A percentile compares a stretch with the other conserved stretches of the same genome.
phyloP scores from a whole-genome alignment of 2,797 vertebrate genomes.

The Rhabdomys pumilio region DNA sequence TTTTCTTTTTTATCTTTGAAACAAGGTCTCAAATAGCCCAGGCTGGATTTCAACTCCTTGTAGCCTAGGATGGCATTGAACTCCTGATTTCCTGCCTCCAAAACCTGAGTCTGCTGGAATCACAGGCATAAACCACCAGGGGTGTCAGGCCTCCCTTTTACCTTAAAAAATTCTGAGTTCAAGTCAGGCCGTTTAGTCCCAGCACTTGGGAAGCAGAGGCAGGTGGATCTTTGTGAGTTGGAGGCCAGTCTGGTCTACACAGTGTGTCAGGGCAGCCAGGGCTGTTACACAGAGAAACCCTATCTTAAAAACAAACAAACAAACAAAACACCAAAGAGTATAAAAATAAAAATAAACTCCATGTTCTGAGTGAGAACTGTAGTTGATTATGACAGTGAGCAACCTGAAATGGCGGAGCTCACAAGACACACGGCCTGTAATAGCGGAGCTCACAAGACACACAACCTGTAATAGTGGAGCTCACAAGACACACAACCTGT shows the following conservation, averaged over 20 bases:
- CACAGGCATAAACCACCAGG: not conserved
- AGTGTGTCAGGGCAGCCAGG: not conserved
- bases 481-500: too few species aligned
- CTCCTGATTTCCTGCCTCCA: not conserved
- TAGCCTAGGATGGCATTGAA: not conserved
- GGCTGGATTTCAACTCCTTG: not conserved
- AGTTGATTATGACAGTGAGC: rapidly evolving
- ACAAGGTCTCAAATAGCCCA: not conserved
- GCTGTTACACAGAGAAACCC: not conserved
- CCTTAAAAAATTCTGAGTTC: not conserved
- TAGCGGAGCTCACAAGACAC: not conserved
- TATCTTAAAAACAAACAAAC: not conserved
- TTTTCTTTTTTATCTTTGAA: not conserved
- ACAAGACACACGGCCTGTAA: too few species aligned
- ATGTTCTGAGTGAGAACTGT: not conserved
- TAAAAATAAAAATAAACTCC: not conserved
- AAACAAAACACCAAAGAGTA: too few species aligned
- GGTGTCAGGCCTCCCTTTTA: not conserved
- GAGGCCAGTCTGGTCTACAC: not conserved
- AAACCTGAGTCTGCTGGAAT: not conserved
- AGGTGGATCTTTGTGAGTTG: not conserved
- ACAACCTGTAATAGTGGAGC: too few species aligned
- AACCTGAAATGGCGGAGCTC: too few species aligned
- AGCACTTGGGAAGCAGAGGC: not conserved
- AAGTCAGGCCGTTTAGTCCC: not conserved